These are phyloP conservation scores for Thecocarcelia acutangulata DNA, from an alignment of 2,888 invertebrate species.

Conservation along the genomic window DNA sequence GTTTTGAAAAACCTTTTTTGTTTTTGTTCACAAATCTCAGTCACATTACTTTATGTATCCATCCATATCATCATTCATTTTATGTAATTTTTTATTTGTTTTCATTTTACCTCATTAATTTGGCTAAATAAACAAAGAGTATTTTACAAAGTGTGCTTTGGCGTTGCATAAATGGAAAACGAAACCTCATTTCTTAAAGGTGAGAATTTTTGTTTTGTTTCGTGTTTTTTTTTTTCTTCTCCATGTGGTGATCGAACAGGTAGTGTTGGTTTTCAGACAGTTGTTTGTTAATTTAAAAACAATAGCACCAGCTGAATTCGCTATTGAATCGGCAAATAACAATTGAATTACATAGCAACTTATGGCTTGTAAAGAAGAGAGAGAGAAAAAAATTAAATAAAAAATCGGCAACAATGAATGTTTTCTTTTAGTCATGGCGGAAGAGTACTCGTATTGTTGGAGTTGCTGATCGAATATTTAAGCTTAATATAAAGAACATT, in stretches of 20 bases:
- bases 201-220: conserved; percentile 36
- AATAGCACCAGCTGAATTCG: not conserved
- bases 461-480: conserved; percentile 35
- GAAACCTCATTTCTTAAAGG: conserved; percentile 39
- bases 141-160: not conserved
- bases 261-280: conserved; percentile 8
- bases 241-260: conserved; percentile 13
- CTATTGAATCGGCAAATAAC: conserved; percentile 33
- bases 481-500: conserved; percentile 4
- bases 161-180: conserved; percentile 15
- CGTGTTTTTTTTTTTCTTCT: not conserved
- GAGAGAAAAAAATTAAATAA: not conserved
- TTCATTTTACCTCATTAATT: conserved; percentile 25
- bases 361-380: conserved; percentile 4
- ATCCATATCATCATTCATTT: conserved; percentile 2
- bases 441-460: conserved; percentile 47
- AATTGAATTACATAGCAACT: conserved; percentile 31
- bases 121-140: conserved; percentile 24
- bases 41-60: too few relatives aligned
- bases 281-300: conserved; percentile 30
- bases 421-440: conserved; percentile 45
- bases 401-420: conserved; percentile 43
- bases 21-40: not conserved
- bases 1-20: too few relatives aligned
- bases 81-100: conserved; percentile 27